Evolutionary conservation across 2,888 invertebrate genomes (phyloP).

Genomic region (Oegoconia quadripuncta): DNA sequence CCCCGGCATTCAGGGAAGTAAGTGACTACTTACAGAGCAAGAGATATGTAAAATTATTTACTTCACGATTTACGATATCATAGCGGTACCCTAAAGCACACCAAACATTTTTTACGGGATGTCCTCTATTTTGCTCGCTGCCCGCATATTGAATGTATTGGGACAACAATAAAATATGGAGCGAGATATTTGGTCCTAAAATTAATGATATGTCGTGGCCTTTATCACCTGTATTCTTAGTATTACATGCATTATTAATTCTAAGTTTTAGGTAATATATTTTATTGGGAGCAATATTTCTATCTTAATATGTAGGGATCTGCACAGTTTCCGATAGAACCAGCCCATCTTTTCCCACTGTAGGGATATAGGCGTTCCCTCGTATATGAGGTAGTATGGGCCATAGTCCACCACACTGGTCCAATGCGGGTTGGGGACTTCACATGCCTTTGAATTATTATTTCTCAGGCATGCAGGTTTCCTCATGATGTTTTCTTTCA

Average conservation of each 20-base stretch:
- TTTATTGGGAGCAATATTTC: background rate
- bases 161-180: conserved; percentile 64
- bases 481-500: no score
- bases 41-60: background rate
- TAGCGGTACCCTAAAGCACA: conserved; percentile 30
- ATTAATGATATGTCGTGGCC: conserved; percentile 42
- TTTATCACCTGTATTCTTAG: conserved; percentile 16
- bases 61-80: background rate
- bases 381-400: no score
- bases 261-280: background rate
- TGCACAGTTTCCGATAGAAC: no score
- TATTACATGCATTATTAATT: conserved; percentile 2
- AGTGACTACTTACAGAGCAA: no score
- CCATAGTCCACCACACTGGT: no score
- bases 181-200: conserved; percentile 42
- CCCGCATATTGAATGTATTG: conserved; percentile 34
- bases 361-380: no score
- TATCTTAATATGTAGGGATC: no score
- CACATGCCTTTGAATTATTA: no score
- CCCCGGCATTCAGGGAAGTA: no score
- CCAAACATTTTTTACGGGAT: conserved; percentile 23
- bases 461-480: no score
- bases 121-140: conserved; percentile 28
- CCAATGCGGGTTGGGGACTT: no score
- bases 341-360: no score